Evolutionary conservation across 1,140 invertebrate species (phyloP), one percentile per base, ranked within the genome.

Genomic region (Yoshiicerus persimilis): DNA sequence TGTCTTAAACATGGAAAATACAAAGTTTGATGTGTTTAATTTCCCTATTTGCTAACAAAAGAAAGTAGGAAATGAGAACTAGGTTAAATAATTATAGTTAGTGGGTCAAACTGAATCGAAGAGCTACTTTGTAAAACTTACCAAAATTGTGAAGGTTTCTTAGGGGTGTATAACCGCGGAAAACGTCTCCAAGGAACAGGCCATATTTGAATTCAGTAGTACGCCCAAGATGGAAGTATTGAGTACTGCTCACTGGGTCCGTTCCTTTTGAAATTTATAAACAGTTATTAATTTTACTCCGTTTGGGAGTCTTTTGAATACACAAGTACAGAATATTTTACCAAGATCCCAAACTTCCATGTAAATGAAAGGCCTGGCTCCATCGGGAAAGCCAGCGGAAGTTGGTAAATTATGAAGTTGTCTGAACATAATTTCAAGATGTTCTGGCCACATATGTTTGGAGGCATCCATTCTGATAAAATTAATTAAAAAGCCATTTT

Each of bases 341-440:
- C 91, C 91, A 86, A 92, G 91, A 91, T 95, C 94, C 84, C 95
- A 94, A 30, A 95, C 94, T 91, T 95, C 94, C 87, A 94, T 93
- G 87, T 92, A 93, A 86, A 94, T 91, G 86, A 93, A 93, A 16
- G 93, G 91, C n/a, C 90, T 88, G 0, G 87, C 64, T 9, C 91
- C 90, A 9, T 89, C 87, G 41, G 91, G 89, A 89, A 93, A 93
- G 70, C 91, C 91, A 47, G 87, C 91, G 1, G 91, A 91, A 2
- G 90, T 91, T 70, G 90, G 92, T 36, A 93, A 90, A 88, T 92
- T 91, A 83, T 92, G 91, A 1, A 93, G 89, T 47, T 91, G 88
- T 70, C 88, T 90, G 62, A 91, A 91, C 86, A 94, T 92, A 13
- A 88, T 90, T 62, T 91, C 64, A 34, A 94, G 85, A 88, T 94